Evolutionary conservation across 1,140 invertebrate species (phyloP).

Genomic region (Aethina tumida): DNA sequence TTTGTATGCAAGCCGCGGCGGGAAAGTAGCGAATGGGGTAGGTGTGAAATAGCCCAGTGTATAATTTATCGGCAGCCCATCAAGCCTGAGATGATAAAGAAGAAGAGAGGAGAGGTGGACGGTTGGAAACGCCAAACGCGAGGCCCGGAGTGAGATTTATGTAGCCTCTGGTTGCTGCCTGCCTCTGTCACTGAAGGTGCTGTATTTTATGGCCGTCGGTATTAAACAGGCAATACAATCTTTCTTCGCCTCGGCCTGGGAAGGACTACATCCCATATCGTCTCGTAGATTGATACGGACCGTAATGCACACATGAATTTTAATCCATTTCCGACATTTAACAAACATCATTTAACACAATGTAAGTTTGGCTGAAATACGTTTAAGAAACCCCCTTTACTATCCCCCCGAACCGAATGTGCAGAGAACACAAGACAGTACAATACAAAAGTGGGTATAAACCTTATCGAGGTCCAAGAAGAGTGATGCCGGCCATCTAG

Average conservation of each 20-base stretch:
- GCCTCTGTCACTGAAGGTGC: conserved; percentile 16
- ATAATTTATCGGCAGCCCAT: conserved; percentile 32
- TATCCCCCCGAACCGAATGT: not conserved
- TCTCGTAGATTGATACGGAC: too few relatives aligned
- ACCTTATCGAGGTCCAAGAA: conserved; percentile 3
- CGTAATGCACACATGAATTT: too few relatives aligned
- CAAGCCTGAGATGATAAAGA: conserved; percentile 31
- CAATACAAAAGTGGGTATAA: conserved; percentile 1
- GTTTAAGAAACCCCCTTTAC: too few relatives aligned
- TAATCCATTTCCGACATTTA: not conserved
- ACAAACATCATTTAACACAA: not conserved
- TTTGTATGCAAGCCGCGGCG: too few relatives aligned
- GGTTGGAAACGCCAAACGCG: conserved; percentile 29
- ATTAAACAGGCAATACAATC: conserved; percentile 23
- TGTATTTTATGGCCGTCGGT: conserved; percentile 27
- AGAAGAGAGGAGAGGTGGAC: conserved; percentile 22
- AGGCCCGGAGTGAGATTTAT: conserved; percentile 31
- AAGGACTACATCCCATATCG: too few relatives aligned
- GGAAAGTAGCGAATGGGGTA: not conserved
- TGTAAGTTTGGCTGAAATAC: not conserved
- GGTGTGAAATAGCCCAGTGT: conserved; percentile 15
- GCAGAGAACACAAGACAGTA: not conserved
- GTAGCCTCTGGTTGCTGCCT: conserved; percentile 22
- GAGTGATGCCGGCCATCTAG: conserved; percentile 2
- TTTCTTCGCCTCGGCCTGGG: conserved; percentile 3